Conservation (phyloP, 1,140 invertebrate genomes). For the Ceratitis capitata region DNA sequence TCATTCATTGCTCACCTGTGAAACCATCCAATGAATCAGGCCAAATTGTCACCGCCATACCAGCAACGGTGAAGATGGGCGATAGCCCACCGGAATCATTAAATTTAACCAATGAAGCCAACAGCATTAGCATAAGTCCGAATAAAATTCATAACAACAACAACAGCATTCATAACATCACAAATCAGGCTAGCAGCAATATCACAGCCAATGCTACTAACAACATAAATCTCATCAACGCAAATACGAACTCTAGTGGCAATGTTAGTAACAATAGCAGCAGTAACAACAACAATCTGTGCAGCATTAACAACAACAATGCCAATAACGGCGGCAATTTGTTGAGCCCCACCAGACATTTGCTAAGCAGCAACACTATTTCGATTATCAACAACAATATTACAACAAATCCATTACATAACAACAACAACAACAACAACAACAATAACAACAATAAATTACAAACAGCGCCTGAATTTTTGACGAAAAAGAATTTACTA, state of each 20-base stretch:
- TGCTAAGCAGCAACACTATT: constrained; percentile 62
- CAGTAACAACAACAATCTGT: constrained; percentile 3
- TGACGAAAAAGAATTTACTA: constrained; percentile 63
- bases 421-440: constrained; percentile 50
- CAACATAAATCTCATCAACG: constrained; percentile 40
- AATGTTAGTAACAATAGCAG: background rate
- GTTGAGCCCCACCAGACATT: constrained; percentile 59
- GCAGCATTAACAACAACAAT: constrained; percentile 43
- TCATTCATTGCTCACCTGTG: background rate
- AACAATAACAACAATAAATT: constrained; percentile 47
- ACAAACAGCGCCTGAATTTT: constrained; percentile 54
- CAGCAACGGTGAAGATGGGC: constrained; percentile 57
- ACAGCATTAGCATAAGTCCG: constrained; percentile 46
- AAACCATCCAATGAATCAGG: constrained; percentile 47
- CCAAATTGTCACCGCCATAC: constrained; percentile 64
- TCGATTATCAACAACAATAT: constrained; percentile 64
- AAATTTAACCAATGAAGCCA: constrained; percentile 41
- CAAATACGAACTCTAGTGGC: constrained; percentile 5
- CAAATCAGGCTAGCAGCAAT: constrained; percentile 25
- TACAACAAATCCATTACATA: constrained; percentile 51
- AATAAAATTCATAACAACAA: constrained; percentile 44
- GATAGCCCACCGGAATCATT: constrained; percentile 62
- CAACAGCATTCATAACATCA: constrained; percentile 34
- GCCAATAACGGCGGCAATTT: constrained; percentile 54
- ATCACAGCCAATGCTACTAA: constrained; percentile 41